Evolutionary conservation across 1,140 invertebrate genomes (phyloP).

Genomic region (Harlomillsia oculata): DNA sequence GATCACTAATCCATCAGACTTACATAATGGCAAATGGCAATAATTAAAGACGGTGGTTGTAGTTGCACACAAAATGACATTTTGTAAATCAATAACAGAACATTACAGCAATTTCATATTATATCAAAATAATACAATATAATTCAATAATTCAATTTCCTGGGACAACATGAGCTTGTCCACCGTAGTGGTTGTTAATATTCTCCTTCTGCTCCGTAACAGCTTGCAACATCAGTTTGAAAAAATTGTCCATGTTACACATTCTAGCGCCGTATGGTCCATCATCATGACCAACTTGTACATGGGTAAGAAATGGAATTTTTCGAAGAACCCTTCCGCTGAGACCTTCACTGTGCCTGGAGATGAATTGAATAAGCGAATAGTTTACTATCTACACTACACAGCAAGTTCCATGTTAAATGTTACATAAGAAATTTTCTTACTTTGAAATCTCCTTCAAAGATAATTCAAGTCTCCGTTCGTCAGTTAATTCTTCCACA

Average conservation of each 20-base stretch:
- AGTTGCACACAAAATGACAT: too few relatives aligned
- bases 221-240: constrained; percentile 9
- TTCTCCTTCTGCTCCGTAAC: constrained; percentile 8
- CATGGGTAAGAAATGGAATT: constrained; percentile 73
- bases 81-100: too few relatives aligned
- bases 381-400: background rate
- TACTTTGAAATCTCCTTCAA: background rate
- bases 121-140: too few relatives aligned
- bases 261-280: too few relatives aligned
- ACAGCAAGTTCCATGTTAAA: background rate
- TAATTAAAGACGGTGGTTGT: too few relatives aligned
- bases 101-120: too few relatives aligned
- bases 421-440: background rate
- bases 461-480: background rate
- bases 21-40: too few relatives aligned
- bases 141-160: too few relatives aligned
- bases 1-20: too few relatives aligned
- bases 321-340: constrained; percentile 79
- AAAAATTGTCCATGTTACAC: constrained; percentile 3
- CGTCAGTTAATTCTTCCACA: background rate
- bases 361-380: constrained; percentile 35
- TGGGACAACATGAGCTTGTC: too few relatives aligned
- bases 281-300: constrained; percentile 42
- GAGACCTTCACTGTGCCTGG: constrained; percentile 55
- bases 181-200: background rate